Evolutionary conservation across 1,140 invertebrate genomes (phyloP).

Genomic region (Dinothrombium tinctorium): DNA sequence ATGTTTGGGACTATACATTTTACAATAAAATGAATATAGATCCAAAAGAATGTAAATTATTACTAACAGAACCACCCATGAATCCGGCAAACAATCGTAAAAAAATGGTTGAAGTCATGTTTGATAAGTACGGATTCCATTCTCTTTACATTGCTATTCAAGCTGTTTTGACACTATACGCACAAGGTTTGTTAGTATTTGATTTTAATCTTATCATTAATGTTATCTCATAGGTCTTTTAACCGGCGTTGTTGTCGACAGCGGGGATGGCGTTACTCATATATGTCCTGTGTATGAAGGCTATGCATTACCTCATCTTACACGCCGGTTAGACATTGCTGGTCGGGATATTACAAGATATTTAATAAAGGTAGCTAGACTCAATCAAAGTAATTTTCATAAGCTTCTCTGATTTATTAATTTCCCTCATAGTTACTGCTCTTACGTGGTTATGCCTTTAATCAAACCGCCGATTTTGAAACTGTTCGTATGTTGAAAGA

Average conservation of each 20-base stretch:
- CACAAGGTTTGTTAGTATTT: slow-evolving; percentile 44
- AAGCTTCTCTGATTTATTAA: no score
- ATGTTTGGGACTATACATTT: slow-evolving; percentile 99
- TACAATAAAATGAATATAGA: slow-evolving; percentile 93
- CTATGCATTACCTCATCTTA: slow-evolving; percentile 81
- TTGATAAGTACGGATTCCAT: slow-evolving; percentile 93
- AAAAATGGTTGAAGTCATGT: slow-evolving; percentile 99
- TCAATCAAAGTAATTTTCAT: no score
- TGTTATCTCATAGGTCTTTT: slow-evolving; percentile 33
- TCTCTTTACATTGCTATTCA: slow-evolving; percentile 91
- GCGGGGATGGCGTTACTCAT: slow-evolving; percentile 95
- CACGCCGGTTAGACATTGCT: slow-evolving; percentile 81
- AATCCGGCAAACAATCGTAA: slow-evolving; percentile 94
- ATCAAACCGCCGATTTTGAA: slow-evolving; percentile 98
- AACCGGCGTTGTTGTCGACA: slow-evolving; percentile 95
- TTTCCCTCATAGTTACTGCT: slow-evolving; percentile 52
- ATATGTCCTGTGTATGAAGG: slow-evolving; percentile 99
- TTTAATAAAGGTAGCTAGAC: slow-evolving; percentile 61
- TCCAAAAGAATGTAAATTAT: slow-evolving; percentile 76
- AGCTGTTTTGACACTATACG: slow-evolving; percentile 90
- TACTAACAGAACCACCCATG: slow-evolving; percentile 98
- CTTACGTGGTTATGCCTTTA: slow-evolving; percentile 92
- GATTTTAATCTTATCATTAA: not conserved
- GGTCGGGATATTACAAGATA: slow-evolving; percentile 94
- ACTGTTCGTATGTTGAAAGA: slow-evolving; percentile 98